A percentile compares a stretch with the other conserved stretches of the same genome.
These are phyloP conservation scores for Cotesia glomerata DNA, from an alignment of 1,140 invertebrate genomes.

Conservation along the genomic window DNA sequence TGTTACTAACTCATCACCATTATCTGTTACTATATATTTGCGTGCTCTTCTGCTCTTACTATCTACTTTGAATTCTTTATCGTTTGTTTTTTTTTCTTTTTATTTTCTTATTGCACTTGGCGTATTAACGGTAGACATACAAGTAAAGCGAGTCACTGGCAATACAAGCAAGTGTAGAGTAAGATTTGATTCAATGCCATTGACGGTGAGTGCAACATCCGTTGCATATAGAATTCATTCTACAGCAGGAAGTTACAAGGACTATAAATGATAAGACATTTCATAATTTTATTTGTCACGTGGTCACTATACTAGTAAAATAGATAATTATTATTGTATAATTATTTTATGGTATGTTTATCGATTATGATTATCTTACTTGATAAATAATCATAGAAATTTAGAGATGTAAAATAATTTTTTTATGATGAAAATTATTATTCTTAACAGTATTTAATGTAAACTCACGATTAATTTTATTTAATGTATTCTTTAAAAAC, in stretches of 20 bases:
- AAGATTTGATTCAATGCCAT: conserved; percentile 9
- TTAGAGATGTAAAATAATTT: too few relatives aligned
- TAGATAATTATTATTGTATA: too few relatives aligned
- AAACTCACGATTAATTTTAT: too few relatives aligned
- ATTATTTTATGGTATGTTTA: too few relatives aligned
- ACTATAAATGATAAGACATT: neutral
- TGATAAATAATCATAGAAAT: too few relatives aligned
- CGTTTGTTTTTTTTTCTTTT: neutral
- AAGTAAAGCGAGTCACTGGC: neutral
- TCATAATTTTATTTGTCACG: neutral
- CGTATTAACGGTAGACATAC: conserved; percentile 14
- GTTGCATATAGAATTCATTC: conserved; percentile 37
- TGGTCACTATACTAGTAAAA: neutral
- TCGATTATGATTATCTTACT: too few relatives aligned
- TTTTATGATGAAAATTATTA: too few relatives aligned
- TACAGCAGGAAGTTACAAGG: conserved; percentile 37
- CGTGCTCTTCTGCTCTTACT: neutral
- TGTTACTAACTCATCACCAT: too few relatives aligned
- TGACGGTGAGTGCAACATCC: conserved; percentile 31
- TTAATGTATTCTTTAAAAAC: too few relatives aligned
- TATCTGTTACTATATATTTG: too few relatives aligned
- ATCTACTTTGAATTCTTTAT: neutral
- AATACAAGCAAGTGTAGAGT: neutral
- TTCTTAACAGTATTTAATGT: too few relatives aligned
- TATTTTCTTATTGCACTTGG: conserved; percentile 16